Conservation (phyloP, 1,140 invertebrate genomes). For the Pseudomyrmex dendroicus region DNA sequence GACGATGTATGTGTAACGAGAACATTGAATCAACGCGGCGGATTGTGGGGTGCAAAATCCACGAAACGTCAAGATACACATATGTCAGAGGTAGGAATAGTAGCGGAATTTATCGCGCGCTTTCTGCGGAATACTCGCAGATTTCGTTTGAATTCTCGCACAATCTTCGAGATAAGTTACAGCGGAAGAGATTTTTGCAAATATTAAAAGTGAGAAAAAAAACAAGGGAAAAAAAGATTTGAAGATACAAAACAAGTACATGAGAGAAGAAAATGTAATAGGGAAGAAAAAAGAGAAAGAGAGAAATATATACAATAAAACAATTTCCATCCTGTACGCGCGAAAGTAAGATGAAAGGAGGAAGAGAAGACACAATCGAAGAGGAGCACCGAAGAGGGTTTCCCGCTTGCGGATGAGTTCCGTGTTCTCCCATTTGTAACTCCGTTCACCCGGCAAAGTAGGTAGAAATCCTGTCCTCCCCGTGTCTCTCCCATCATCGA, state of each 20-base stretch:
- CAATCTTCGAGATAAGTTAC: not conserved
- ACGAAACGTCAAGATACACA: not conserved
- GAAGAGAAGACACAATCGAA: not conserved
- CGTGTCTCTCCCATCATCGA: conserved; percentile 60
- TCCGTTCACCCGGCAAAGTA: conserved; percentile 83
- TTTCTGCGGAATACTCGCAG: not conserved
- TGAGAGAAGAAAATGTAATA: not conserved
- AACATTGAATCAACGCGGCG: conserved; percentile 40
- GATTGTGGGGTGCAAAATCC: conserved; percentile 1
- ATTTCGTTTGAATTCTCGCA: not conserved
- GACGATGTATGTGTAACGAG: conserved; percentile 20
- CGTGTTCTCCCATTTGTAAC: conserved; percentile 83
- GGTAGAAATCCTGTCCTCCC: conserved; percentile 77
- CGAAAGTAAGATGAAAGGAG: not conserved
- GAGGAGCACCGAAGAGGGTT: conserved; percentile 7
- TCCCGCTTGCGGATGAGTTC: conserved; percentile 79
- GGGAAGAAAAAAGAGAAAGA: not conserved
- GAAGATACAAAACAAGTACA: not conserved
- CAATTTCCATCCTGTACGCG: not conserved
- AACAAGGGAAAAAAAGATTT: not conserved
- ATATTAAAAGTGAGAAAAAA: not conserved
- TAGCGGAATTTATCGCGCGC: not conserved
- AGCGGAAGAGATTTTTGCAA: not conserved
- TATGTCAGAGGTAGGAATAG: not conserved
- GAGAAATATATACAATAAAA: not conserved